Base-by-base conservation (phyloP, 2,888 invertebrate species). In the Parnassius orleans region DNA sequence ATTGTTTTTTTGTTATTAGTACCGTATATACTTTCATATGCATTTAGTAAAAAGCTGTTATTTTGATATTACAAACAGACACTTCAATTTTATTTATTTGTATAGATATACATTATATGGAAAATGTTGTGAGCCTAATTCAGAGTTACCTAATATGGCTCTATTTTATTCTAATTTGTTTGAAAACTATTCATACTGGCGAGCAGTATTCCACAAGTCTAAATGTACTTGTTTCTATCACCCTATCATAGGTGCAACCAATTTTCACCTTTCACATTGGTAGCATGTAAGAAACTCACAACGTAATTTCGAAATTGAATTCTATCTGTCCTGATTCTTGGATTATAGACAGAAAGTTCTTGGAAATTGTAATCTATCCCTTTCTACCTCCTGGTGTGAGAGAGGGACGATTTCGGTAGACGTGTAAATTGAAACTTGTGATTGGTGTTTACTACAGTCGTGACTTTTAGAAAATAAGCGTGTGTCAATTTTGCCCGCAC, bases 241-340 rank as follows among this genome's bases (percentile, higher is more conserved):
- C 47, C 41, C 10, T 82, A 86, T 81, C 83, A 48, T 14, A 9
- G 77, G 72, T 70, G 66, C 68, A 73, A 73, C 79, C 86, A 87
- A 88, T 87, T 86, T 87, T 83, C 87, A 81, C 87, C 83, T 83
- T 84, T 86, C 86, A 84, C 85, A 86, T 88, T 86, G 87, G 89
- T 87, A 87, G 86, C 86, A 78, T 79, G 74, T 83, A 84, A 84
- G 84, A 81, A 33, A 79, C 80, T 84, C 80, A 80, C 14, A 48
- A 48, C 83, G 78, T 78, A 82, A 80, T 84, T 87, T 86, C 77
- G 75, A 86, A 87, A 88, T 87, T 87, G 86, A 87, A 84, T 86
- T 83, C 82, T 80, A 83, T 80, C 80, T 80, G 80, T 81, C 81
- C 75, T 72, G 73, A 72, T n/a, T 14, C 51, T 19, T n/a, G 14